Conservation (phyloP, 37 sponge, comb jelly and placozoan species). For the Cliona cf. orientalis region DNA sequence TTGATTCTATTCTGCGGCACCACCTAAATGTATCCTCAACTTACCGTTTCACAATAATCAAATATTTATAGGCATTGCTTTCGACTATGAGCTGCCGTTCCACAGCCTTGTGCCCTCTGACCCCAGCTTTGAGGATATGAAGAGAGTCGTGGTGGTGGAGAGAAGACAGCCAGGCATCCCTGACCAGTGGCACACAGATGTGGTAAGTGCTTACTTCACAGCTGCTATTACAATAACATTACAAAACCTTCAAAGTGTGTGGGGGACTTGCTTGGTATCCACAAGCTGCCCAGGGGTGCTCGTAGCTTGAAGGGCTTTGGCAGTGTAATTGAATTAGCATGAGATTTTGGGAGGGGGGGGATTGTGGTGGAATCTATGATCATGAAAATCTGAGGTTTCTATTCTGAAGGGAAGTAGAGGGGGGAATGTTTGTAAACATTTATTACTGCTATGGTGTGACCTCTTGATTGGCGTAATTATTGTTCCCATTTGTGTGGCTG, state of each 20-base stretch:
- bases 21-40: background rate
- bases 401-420: too few relatives aligned
- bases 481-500: too few relatives aligned
- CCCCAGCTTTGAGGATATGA: constrained; percentile 96
- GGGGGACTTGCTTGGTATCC: background rate
- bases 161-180: constrained; percentile 75
- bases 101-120: constrained; percentile 79
- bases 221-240: background rate
- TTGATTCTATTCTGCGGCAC: constrained; percentile 1
- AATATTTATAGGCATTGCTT: constrained; percentile 24
- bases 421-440: too few relatives aligned
- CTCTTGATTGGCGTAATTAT: too few relatives aligned
- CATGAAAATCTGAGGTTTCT: too few relatives aligned
- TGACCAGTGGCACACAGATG: constrained; percentile 60
- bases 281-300: background rate
- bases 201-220: constrained; percentile 44
- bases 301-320: background rate
- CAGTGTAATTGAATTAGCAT: background rate
- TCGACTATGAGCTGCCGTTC: constrained; percentile 85
- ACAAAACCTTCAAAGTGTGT: background rate
- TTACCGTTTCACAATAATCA: too few relatives aligned
- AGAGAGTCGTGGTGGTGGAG: constrained; percentile 81
- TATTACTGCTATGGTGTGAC: too few relatives aligned
- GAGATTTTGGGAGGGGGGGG: background rate
- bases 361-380: background rate